phyloP scores from a whole-genome alignment of 2,797 vertebrate genomes.

The Rhyacichthys aspro region DNA sequence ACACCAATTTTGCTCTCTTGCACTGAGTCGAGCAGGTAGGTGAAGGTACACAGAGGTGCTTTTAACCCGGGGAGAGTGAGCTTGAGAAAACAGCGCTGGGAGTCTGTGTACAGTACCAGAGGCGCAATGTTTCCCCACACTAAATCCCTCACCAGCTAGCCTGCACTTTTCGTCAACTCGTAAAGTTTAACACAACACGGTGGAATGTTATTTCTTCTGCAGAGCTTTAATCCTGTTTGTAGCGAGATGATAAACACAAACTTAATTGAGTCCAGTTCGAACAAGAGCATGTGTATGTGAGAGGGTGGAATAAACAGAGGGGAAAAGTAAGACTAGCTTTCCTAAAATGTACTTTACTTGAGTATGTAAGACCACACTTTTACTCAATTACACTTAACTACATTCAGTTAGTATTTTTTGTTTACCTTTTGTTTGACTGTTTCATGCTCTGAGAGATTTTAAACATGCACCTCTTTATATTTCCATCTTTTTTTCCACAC shows the following conservation, averaged over 20 bases:
- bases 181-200: slow-evolving; percentile 76
- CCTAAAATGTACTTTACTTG: too few species aligned
- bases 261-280: slow-evolving; percentile 54
- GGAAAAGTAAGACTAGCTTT: too few species aligned
- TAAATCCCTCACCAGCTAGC: slow-evolving; percentile 70
- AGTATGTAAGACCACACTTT: too few species aligned
- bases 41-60: slow-evolving; percentile 47
- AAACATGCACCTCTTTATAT: too few species aligned
- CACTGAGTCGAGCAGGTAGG: slow-evolving; percentile 26
- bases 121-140: slow-evolving; percentile 63
- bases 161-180: slow-evolving; percentile 74
- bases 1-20: slow-evolving; percentile 28
- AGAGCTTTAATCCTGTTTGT: slow-evolving; percentile 65
- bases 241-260: slow-evolving; percentile 65
- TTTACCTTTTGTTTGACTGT: too few species aligned
- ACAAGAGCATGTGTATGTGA: slow-evolving; percentile 16
- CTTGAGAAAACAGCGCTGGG: slow-evolving; percentile 54
- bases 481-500: too few species aligned
- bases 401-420: too few species aligned
- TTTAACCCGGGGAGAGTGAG: slow-evolving; percentile 41
- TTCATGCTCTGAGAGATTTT: too few species aligned
- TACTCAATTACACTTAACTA: too few species aligned
- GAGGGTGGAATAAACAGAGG: slow-evolving; percentile 5
- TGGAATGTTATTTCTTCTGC: slow-evolving; percentile 73
- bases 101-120: slow-evolving; percentile 64